Evolutionary conservation across 2,888 invertebrate species (phyloP).

Genomic region (Orgyia antiqua): DNA sequence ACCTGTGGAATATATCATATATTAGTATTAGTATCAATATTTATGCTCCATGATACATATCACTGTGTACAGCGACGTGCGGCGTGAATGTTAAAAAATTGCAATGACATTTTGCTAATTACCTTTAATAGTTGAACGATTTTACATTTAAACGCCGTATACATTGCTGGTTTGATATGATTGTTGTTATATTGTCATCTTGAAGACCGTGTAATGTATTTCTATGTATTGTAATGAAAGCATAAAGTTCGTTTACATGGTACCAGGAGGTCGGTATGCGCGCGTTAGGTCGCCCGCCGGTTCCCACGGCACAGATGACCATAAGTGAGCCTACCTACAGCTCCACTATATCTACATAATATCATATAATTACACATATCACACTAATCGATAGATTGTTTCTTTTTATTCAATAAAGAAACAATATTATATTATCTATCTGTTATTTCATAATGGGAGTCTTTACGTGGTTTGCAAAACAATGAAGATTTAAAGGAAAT

Average conservation of each 20-base stretch:
- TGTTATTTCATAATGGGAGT: too few relatives aligned
- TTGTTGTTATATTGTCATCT: neutral
- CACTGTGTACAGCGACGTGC: constrained; percentile 24
- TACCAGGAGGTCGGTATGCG: constrained; percentile 22
- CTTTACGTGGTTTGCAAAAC: too few relatives aligned
- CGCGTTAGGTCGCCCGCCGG: constrained; percentile 30
- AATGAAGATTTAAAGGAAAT: too few relatives aligned
- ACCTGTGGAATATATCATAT: too few relatives aligned
- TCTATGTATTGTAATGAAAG: neutral
- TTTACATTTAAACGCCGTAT: neutral
- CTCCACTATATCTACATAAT: neutral
- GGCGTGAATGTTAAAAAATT: constrained; percentile 46
- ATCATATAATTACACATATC: neutral
- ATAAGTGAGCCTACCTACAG: constrained; percentile 32
- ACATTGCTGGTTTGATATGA: constrained; percentile 10
- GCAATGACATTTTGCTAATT: constrained; percentile 42
- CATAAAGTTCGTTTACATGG: neutral
- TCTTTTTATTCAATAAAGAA: too few relatives aligned
- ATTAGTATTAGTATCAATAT: too few relatives aligned
- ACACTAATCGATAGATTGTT: neutral
- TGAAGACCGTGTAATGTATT: constrained; percentile 3
- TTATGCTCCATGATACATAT: constrained; percentile 35
- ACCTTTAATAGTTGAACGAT: constrained; percentile 8
- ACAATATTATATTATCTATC: too few relatives aligned
- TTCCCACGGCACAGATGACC: constrained; percentile 72